Conservation (phyloP, 2,888 invertebrate species). For the Selenia dentaria region DNA sequence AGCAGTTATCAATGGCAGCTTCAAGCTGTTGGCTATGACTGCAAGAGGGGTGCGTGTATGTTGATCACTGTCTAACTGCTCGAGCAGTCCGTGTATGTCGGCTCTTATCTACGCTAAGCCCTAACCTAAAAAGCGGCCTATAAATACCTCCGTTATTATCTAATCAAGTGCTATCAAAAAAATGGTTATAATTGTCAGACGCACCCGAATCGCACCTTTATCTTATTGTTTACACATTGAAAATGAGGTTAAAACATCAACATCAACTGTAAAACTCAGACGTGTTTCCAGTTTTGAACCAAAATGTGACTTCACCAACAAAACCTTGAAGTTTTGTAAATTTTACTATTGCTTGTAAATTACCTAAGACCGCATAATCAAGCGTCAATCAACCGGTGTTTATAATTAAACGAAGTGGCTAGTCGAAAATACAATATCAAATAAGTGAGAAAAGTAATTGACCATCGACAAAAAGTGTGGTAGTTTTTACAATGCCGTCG, state of each 20-base stretch:
- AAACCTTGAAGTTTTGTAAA: conserved; percentile 20
- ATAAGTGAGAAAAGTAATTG: conserved; percentile 1
- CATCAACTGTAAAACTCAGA: conserved; percentile 32
- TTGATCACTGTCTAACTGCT: no score
- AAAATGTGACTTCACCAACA: conserved; percentile 25
- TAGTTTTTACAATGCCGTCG: conserved; percentile 60
- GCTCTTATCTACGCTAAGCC: conserved; percentile 6
- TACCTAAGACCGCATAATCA: neutral
- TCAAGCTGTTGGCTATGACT: no score
- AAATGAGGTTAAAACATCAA: conserved; percentile 49
- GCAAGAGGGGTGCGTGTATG: no score
- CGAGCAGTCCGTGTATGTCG: no score
- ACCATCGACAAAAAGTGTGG: conserved; percentile 2
- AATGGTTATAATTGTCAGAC: conserved; percentile 63
- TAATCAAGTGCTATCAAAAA: conserved; percentile 55
- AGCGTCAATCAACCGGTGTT: neutral
- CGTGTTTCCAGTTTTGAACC: conserved; percentile 26
- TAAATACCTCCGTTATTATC: conserved; percentile 36
- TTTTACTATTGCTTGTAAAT: neutral
- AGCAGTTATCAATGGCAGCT: no score
- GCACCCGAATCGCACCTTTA: conserved; percentile 47
- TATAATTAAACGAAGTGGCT: conserved; percentile 3
- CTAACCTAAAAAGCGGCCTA: conserved; percentile 36
- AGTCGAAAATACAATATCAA: neutral
- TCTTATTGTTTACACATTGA: conserved; percentile 53